Conservation (phyloP, 2,888 invertebrate species). For the Eudemis profundana region DNA sequence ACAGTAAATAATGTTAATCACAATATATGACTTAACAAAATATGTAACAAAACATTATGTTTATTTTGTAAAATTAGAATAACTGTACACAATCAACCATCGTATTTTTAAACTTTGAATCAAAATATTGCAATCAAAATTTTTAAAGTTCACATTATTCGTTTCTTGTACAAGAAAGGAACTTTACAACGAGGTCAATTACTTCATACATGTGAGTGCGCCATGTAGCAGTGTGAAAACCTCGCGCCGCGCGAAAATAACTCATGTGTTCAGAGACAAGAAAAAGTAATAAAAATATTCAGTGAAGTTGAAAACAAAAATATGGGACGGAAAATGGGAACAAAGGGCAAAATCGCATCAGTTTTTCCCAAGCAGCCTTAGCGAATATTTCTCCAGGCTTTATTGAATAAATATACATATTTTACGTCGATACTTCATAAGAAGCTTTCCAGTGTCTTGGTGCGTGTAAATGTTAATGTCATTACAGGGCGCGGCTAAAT, state of each 20-base stretch:
- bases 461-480: slow-evolving; percentile 50
- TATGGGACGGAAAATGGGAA: slow-evolving; percentile 75
- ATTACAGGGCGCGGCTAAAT: slow-evolving; percentile 44
- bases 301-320: slow-evolving; percentile 79
- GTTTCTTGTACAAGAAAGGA: too few relatives aligned
- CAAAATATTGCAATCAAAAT: too few relatives aligned
- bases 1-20: too few relatives aligned
- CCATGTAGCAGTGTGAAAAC: slow-evolving; percentile 52
- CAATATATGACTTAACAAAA: too few relatives aligned
- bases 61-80: too few relatives aligned
- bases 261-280: slow-evolving; percentile 73
- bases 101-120: too few relatives aligned
- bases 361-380: slow-evolving; percentile 70
- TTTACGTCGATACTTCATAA: slow-evolving; percentile 66
- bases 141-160: too few relatives aligned
- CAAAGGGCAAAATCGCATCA: slow-evolving; percentile 73
- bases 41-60: too few relatives aligned
- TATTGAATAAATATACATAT: slow-evolving; percentile 81
- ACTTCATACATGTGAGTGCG: slow-evolving; percentile 23
- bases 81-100: too few relatives aligned
- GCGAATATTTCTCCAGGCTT: slow-evolving; percentile 74
- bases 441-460: slow-evolving; percentile 62
- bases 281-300: slow-evolving; percentile 77
- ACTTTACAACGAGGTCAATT: slow-evolving; percentile 20
- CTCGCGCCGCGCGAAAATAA: slow-evolving; percentile 60